Evolutionary conservation across 1,140 invertebrate genomes (phyloP).

Genomic region (Philopotamus ludificatus): DNA sequence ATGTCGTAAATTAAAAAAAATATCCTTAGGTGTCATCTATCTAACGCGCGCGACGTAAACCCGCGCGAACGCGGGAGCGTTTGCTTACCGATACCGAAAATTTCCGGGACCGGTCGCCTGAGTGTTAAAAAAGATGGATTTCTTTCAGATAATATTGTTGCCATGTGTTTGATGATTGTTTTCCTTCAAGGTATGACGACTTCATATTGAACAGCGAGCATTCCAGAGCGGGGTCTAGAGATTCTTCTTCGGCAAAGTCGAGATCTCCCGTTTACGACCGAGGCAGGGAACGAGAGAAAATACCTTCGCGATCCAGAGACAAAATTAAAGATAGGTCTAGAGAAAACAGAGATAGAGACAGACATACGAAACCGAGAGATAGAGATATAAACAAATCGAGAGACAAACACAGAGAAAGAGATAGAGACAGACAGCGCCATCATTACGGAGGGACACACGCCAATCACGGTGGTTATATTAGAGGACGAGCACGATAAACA

Average conservation of each 20-base stretch:
- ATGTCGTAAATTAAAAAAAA: no score
- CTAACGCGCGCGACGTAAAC: no score
- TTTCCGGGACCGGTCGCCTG: not conserved
- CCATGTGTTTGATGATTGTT: not conserved
- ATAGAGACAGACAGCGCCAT: constrained; percentile 18
- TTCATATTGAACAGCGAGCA: constrained; percentile 55
- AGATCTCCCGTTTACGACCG: constrained; percentile 39
- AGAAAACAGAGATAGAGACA: constrained; percentile 20
- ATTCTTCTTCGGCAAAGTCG: constrained; percentile 43
- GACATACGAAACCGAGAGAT: constrained; percentile 5
- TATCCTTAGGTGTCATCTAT: no score
- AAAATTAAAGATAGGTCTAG: constrained; percentile 12
- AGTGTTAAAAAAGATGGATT: not conserved
- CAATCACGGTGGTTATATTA: constrained; percentile 15
- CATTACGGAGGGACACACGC: constrained; percentile 5
- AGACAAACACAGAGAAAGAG: constrained; percentile 5
- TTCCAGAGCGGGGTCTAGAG: constrained; percentile 48
- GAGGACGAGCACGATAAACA: constrained; percentile 22
- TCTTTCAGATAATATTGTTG: not conserved
- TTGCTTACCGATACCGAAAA: no score
- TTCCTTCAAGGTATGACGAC: constrained; percentile 50
- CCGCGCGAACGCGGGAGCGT: no score
- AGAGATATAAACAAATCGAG: constrained; percentile 20
- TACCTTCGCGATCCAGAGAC: constrained; percentile 10
- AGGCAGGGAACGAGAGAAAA: constrained; percentile 14